Percentiles rank a stretch among this genome's conserved stretches.
These are phyloP conservation scores for Thunnus thynnus DNA, from an alignment of 2,113 vertebrate genomes.

Conservation along the genomic window DNA sequence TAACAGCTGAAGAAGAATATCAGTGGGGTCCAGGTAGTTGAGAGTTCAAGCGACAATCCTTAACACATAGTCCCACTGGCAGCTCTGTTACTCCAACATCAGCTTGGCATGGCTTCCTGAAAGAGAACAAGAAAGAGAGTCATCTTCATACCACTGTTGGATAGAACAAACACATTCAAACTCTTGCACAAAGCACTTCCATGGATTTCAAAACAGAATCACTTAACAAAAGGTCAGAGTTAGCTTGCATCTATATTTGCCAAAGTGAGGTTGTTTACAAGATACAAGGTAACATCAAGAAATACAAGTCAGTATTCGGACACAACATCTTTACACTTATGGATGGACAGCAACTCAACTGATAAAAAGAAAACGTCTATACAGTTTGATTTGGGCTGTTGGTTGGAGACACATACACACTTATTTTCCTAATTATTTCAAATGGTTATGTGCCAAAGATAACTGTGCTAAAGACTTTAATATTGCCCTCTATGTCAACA, in stretches of 20 bases:
- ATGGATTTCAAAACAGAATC: not conserved
- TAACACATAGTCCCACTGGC: conserved; percentile 86
- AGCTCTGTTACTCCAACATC: conserved; percentile 71
- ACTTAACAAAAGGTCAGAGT: not conserved
- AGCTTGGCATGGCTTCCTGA: conserved; percentile 67
- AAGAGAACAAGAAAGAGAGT: conserved; percentile 46
- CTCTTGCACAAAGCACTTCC: not conserved
- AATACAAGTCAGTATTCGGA: not conserved
- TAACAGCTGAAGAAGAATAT: conserved; percentile 82
- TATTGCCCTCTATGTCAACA: not conserved
- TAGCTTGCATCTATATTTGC: no score
- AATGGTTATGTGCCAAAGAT: not conserved
- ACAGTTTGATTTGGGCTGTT: not conserved
- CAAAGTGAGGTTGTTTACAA: not conserved
- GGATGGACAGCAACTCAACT: no score
- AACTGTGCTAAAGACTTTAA: not conserved
- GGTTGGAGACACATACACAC: not conserved
- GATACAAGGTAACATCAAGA: not conserved
- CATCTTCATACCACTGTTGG: not conserved
- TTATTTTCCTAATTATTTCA: not conserved
- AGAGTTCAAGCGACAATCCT: conserved; percentile 65
- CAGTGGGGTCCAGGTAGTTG: conserved; percentile 76
- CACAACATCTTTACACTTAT: no score
- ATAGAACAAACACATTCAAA: not conserved
- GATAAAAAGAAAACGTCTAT: no score